Base-by-base conservation (phyloP, 2,113 vertebrate species). In the Polyodon spathula region DNA sequence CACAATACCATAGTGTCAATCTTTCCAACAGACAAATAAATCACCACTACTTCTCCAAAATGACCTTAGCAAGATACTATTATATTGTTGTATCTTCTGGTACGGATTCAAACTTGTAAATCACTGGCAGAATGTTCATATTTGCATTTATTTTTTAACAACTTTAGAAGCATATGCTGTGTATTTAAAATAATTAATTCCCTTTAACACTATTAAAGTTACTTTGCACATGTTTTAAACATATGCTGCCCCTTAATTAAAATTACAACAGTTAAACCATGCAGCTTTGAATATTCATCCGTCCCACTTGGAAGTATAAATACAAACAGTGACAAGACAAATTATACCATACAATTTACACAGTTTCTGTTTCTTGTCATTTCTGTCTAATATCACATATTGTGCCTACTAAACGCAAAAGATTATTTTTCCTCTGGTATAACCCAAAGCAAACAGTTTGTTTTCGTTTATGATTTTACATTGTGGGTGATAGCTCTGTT, bases 241-340 rank as follows among this genome's bases (percentile, higher is more conserved):
- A 52, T 52, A 52, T 52, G 50, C 50, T n/a, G 50, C 15, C 12
- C 50, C 15, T 52, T 52, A 52, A 52, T 52, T 52, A 52, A 15
- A 52, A n/a, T 12, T 12, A 16, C 5, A 16, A 52, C 6, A 43
- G 6, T 16, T 6, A 6, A 16, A 52, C 6, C 6, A 15, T 6
- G 14, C 6, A n/a, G 50, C 50, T 52, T 15, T 52, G 11, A 16
- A n/a, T 52, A 9, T 52, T 6, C 50, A 52, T 52, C 15, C 5
- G 50, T 52, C 14, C 15, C 15, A 52, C 50, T 52, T 52, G 50
- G n/a, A 15, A 14, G 50, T n/a, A 52, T 15, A 52, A 15, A 16
- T 52, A 52, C 50, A 52, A 52, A 12, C 15, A 16, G 10, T 14
- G 15, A 15, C 50, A 14, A 15, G 11, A 52, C 6, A 52, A 52